Conservation (phyloP, 2,113 vertebrate genomes). For the Chloropsis cyanopogon region DNA sequence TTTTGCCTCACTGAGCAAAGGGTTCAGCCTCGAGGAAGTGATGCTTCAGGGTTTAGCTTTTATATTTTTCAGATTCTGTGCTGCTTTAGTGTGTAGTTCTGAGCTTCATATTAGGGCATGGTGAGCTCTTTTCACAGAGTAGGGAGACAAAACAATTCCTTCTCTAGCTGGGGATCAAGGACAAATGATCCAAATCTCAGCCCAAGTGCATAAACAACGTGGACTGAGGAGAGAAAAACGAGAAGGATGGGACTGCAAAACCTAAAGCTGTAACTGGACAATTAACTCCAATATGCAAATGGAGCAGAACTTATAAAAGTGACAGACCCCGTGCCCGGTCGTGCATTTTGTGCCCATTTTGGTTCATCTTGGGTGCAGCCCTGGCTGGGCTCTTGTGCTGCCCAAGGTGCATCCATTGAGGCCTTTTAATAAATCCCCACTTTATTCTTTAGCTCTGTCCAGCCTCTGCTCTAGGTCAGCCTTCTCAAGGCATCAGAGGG, state of each 20-base stretch:
- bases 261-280: neutral
- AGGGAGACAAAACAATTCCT: neutral
- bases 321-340: neutral
- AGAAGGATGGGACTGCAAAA: neutral
- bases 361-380: neutral
- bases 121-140: neutral
- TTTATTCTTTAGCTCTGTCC: neutral
- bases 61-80: neutral
- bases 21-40: neutral
- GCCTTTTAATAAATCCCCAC: neutral
- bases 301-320: neutral
- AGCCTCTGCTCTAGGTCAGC: neutral
- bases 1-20: neutral
- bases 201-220: neutral
- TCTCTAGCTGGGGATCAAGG: neutral
- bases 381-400: neutral
- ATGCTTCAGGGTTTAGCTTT: neutral
- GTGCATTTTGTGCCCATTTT: neutral
- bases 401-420: neutral
- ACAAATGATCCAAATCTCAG: neutral
- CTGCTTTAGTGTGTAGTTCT: neutral
- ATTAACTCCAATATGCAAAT: neutral
- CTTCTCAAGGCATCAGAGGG: neutral
- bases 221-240: neutral
- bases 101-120: neutral